These are phyloP conservation scores for Candidula unifasciata DNA, from an alignment of 2,888 invertebrate genomes.

Conservation along the genomic window DNA sequence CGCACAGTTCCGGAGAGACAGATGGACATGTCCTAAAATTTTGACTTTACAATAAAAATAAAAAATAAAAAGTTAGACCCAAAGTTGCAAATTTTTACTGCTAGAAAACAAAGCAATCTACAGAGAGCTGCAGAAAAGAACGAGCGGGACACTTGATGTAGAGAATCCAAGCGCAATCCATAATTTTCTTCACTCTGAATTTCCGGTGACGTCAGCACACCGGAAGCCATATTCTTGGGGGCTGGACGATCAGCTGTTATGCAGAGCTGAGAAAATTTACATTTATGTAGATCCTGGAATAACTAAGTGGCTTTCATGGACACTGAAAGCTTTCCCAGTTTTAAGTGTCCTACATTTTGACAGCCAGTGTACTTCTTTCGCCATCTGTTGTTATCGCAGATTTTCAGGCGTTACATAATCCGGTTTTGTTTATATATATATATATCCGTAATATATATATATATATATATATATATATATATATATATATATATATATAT, in stretches of 20 bases:
- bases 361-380: too few relatives aligned
- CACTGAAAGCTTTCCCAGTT: background rate
- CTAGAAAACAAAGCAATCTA: background rate
- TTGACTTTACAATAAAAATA: background rate
- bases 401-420: too few relatives aligned
- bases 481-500: too few relatives aligned
- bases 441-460: too few relatives aligned
- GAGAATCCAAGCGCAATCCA: background rate
- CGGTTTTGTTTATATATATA: too few relatives aligned
- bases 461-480: too few relatives aligned
- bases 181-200: constrained; percentile 1
- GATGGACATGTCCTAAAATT: background rate
- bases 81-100: background rate
- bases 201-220: constrained; percentile 11
- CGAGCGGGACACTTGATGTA: background rate
- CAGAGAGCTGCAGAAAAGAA: background rate
- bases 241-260: background rate
- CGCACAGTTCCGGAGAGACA: background rate
- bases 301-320: background rate
- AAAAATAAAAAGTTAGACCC: background rate
- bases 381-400: too few relatives aligned
- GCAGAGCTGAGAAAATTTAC: constrained; percentile 1
- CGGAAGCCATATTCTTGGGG: constrained; percentile 2
- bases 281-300: constrained; percentile 10
- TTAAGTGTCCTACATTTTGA: too few relatives aligned